Evolutionary conservation across 2,888 invertebrate species (phyloP), one percentile per base, ranked within the genome.

Genomic region (Dicyrtomina minuta): DNA sequence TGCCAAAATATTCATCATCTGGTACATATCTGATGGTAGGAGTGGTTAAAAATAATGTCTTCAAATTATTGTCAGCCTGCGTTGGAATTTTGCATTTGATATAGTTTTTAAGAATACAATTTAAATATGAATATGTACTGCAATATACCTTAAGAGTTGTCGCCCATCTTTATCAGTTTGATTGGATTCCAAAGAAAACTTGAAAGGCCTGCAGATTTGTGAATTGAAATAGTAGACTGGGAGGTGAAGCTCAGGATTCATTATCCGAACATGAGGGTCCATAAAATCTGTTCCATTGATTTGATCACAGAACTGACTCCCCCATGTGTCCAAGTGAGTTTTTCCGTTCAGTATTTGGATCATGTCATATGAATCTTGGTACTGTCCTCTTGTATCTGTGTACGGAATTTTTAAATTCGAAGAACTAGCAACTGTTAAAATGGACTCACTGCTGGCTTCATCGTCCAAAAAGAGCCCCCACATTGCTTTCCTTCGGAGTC

Each of bases 211-310:
- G 17, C 58, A 58, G 20, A 58, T 27, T 12, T n/a, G 58, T 17
- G 58, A 58, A 20, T 17, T 58, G 17, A 58, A 17, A 33, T 6
- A 58, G 33, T 58, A 58, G 10, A 27, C 39, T 17, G 39, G 10
- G n/a, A n/a, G n/a, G n/a, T n/a, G n/a, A n/a, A n/a, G n/a, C n/a
- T n/a, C n/a, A n/a, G n/a, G n/a, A n/a, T n/a, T n/a, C n/a, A n/a
- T n/a, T n/a, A 58, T 6, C 27, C 58, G 27, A 33, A 58, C 58
- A 20, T 58, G 17, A 4, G 33, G 10, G 17, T 58, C 58, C 58
- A 58, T 33, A 27, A 58, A n/a, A 58, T 58, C 58, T 15, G 58
- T 58, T 58, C 58, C 58, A 33, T 58, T 58, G n/a, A 58, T 58
- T 33, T 39, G 24, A n/a, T 58, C 58, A 58, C 58, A 58, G 27